Base-by-base conservation (phyloP, 2,888 invertebrate genomes). In the Drosophila neotestacea region DNA sequence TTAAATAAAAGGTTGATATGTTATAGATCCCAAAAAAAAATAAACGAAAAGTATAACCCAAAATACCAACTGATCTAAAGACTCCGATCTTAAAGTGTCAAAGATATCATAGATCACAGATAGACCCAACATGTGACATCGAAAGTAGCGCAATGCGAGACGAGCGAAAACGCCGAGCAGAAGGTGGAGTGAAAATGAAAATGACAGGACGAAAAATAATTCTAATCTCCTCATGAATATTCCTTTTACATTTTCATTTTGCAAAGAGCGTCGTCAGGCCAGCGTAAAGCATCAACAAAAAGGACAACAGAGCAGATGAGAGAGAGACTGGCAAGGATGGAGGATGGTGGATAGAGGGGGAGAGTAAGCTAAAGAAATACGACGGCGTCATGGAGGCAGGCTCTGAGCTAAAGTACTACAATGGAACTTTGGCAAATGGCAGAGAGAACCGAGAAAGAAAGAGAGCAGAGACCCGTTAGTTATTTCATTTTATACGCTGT, bases 191-290 rank as follows among this genome's bases (percentile, higher is more conserved):
- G 67, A 72, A 87, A 87, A 81, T 77, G 82, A 86, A 85, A 90
- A 88, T 90, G 91, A 88, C 91, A 91, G 89, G 64, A 85, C 77
- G 77, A 87, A 88, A 90, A 90, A 92, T 90, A 92, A 91, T 91
- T 92, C 90, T 90, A 92, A 92, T 91, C 92, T 91, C 76, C 91
- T 92, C 92, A 92, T 91, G 92, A 91, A 91, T 91, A 91, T 91
- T 91, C 91, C 88, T 87, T 90, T 89, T 88, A 74, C 85, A 89
- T 92, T 92, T 92, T 89, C 86, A 83, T 83, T 84, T 82, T 71
- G 78, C 82, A 85, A 89, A 86, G 83, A 86, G 89, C 79, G 74
- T 22, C 22, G 22, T 52, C 66, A 48, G 67, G 67, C 42, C 52
- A 76, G 82, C 68, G 82, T 63, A 74, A 85, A 76, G 77, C 86